Evolutionary conservation across 30 jellyfish, hydroid and myxozoan genomes (phyloP).

Genomic region (Rhopilema esculentum): DNA sequence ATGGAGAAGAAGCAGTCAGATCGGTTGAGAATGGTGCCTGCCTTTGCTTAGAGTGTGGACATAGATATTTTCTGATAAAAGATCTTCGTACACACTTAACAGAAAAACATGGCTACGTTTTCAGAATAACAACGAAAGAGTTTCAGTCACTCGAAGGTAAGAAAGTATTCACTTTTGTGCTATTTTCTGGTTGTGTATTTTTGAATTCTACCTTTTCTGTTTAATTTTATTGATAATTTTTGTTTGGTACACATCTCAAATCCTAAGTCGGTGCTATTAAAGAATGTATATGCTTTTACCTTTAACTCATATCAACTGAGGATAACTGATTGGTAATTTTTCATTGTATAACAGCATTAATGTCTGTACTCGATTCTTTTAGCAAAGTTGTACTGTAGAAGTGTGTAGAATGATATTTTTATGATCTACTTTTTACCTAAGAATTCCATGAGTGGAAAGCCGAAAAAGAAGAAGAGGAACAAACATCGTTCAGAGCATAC

Average conservation of each 20-base stretch:
- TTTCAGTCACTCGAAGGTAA: no score
- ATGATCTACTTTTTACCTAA: neutral
- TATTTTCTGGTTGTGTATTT: no score
- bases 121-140: no score
- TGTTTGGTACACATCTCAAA: no score
- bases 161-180: no score
- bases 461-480: neutral
- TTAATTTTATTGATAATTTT: no score
- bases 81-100: constrained; percentile 15
- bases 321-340: neutral
- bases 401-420: neutral
- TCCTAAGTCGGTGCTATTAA: no score
- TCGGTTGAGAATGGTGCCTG: constrained; percentile 25
- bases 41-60: constrained; percentile 11
- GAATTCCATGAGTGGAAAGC: neutral
- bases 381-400: neutral
- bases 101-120: constrained; percentile 4
- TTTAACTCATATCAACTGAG: no score
- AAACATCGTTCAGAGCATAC: neutral
- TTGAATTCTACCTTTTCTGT: no score
- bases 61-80: constrained; percentile 5
- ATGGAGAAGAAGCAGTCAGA: constrained; percentile 13
- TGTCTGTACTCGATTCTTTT: neutral
- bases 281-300: no score
- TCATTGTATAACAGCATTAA: neutral